phyloP scores from a whole-genome alignment of 2,113 vertebrate genomes.

The Elachura formosa region DNA sequence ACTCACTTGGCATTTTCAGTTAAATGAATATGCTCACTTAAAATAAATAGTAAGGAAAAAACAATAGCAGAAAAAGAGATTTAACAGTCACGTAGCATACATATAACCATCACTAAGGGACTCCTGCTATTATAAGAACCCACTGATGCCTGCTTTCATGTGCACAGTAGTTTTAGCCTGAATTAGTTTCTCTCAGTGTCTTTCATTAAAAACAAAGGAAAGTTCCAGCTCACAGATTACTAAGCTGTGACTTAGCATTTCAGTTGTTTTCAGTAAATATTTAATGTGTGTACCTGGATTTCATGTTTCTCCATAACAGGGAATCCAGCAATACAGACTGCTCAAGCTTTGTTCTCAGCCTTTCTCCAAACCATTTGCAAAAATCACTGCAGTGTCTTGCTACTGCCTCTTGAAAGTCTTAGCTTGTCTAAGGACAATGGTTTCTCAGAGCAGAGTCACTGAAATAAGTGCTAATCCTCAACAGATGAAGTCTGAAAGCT shows the following conservation, averaged over 20 bases:
- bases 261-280: not conserved
- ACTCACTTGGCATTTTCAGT: conserved; percentile 36
- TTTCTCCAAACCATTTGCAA: not conserved
- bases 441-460: not conserved
- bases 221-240: not conserved
- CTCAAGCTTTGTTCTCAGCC: not conserved
- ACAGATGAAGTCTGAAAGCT: not conserved
- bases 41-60: conserved; percentile 5
- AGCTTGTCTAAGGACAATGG: not conserved
- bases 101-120: not conserved
- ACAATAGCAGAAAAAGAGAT: not conserved
- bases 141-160: not conserved
- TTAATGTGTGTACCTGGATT: not conserved
- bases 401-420: not conserved
- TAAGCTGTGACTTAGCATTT: not conserved
- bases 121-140: not conserved
- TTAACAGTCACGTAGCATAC: not conserved
- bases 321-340: not conserved
- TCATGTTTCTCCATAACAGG: not conserved
- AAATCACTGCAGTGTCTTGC: not conserved
- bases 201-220: conserved; percentile 4
- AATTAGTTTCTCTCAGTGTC: not conserved
- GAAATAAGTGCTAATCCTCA: not conserved
- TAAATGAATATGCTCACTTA: conserved; percentile 9
- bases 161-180: not conserved